Evolutionary conservation across 2,797 vertebrate genomes (phyloP).

Genomic region (Neosilurus mollespiculum): DNA sequence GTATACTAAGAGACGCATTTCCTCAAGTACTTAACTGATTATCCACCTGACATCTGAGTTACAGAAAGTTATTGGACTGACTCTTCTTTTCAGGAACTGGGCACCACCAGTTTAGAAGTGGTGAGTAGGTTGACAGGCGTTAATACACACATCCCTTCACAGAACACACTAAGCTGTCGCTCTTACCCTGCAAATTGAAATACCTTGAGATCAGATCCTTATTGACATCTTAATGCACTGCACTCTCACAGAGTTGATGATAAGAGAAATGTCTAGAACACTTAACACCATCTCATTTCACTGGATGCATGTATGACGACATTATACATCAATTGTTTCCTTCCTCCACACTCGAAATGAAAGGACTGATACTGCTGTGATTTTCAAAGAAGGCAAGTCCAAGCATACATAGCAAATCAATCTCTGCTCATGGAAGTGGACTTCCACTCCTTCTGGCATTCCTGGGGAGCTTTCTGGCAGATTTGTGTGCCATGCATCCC

Average conservation of each 20-base stretch:
- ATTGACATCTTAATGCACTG: not conserved
- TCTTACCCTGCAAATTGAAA: not conserved
- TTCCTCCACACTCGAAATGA: not conserved
- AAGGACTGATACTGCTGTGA: not conserved
- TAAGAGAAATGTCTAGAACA: not conserved
- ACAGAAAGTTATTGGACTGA: not conserved
- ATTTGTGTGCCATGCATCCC: conserved; percentile 63
- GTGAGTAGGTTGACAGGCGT: not conserved
- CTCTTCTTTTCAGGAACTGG: not conserved
- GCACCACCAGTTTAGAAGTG: not conserved
- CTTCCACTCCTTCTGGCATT: conserved; percentile 45
- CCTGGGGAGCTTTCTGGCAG: conserved; percentile 51
- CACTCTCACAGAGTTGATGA: not conserved
- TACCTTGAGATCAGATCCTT: not conserved
- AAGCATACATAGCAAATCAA: conserved; percentile 60
- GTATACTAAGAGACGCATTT: too few species aligned
- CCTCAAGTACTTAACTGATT: not conserved
- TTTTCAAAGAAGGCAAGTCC: not conserved
- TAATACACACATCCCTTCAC: not conserved
- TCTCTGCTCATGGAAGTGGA: conserved; percentile 61
- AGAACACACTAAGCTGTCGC: not conserved
- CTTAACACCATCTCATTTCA: not conserved
- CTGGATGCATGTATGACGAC: not conserved
- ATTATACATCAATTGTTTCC: not conserved
- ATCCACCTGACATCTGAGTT: not conserved